Evolutionary conservation across 1,140 invertebrate species (phyloP), one percentile per base, ranked within the genome.

Genomic region (Cyclina sinensis): DNA sequence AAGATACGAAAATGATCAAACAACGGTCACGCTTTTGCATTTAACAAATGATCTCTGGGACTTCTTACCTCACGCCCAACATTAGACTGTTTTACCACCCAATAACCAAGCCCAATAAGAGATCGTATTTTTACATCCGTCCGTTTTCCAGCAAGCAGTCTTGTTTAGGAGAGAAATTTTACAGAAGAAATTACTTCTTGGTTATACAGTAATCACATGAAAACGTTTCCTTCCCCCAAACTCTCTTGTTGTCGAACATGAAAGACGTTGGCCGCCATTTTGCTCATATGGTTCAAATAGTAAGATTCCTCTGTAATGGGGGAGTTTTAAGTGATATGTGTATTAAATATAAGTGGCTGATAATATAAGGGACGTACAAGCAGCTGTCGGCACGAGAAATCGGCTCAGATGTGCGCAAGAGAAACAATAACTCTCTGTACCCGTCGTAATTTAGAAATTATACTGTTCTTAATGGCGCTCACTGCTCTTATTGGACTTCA

Each of bases 301-400:
- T 35, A 14, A 21, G 35, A 81, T 16, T 9, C 3, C 11, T 21
- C 32, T 16, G 39, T 81, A 81, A 81, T 81, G 79, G 79, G 54
- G 48, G 27, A 57, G 79, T 81, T 81, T 62, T 37, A 81, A 81
- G 79, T 81, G 79, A 81, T 54, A 62, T 62, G 51, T 81, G 37
- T 57, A 81, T 81, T 81, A 81, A 80, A 81, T 65, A 65, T 81
- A 81, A 81, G 79, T 81, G 79, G 54, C 14, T 57, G 51, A 46
- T 81, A 81, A 81, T 81, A 62, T 57, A 62, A n/a, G 48, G 39
- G 16, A 54, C 37, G 30, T 32, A 16, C 21, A 48, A 62, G 78
- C 78, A 80, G 78, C 78, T 80, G 78, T 76, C 43, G 73, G 43
- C 46, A 27, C n/a, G 39, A 24, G 32, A 48, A 48, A 48, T 12